phyloP scores from a whole-genome alignment of 1,140 invertebrate species.

The Platyscapa corneri region DNA sequence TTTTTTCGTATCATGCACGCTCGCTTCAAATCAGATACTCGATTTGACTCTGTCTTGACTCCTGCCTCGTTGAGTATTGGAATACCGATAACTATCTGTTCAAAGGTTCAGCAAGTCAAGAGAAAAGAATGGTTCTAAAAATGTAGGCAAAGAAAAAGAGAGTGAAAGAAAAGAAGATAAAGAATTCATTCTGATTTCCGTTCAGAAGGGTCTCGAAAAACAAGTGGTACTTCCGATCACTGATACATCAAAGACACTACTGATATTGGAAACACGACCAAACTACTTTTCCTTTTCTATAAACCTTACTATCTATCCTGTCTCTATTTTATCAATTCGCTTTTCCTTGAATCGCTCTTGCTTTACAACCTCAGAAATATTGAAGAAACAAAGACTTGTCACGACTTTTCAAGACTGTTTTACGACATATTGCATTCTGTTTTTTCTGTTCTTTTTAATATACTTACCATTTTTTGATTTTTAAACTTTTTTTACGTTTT shows the following conservation, averaged over 20 bases:
- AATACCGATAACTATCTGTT: conserved; percentile 27
- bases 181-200: conserved; percentile 55
- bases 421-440: not conserved
- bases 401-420: conserved; percentile 41
- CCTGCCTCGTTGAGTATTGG: not conserved
- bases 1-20: not conserved
- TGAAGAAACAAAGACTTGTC: not conserved
- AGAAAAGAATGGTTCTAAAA: conserved; percentile 4
- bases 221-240: conserved; percentile 58
- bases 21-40: conserved; percentile 20
- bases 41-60: conserved; percentile 32
- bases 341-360: not conserved
- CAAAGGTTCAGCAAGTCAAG: conserved; percentile 16
- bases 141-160: not conserved
- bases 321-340: conserved; percentile 16
- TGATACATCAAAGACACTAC: conserved; percentile 63
- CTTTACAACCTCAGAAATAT: not conserved
- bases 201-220: conserved; percentile 49
- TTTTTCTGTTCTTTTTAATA: not conserved
- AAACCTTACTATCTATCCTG: conserved; percentile 18
- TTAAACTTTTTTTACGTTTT: conserved; percentile 14
- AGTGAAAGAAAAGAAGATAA: conserved; percentile 18
- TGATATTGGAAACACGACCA: conserved; percentile 63
- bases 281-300: conserved; percentile 53
- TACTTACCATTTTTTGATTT: not conserved